Percentiles rank a stretch among this genome's conserved stretches.
Evolutionary conservation across 92 coral and sea anemone species (phyloP).

Genomic region (Paramuricea clavata): DNA sequence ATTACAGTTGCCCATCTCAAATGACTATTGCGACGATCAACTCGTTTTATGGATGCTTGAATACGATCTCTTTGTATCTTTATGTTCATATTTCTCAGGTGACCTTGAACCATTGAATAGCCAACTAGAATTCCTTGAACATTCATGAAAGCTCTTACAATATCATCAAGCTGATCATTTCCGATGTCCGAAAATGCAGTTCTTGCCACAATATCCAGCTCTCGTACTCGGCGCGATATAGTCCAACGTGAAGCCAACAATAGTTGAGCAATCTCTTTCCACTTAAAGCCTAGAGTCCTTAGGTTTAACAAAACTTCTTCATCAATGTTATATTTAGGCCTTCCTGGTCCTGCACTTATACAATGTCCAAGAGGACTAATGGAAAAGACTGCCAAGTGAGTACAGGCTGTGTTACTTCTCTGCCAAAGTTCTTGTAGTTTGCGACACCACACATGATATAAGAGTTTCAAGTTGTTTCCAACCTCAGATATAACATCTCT

Average conservation of each 20-base stretch:
- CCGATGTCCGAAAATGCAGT: conserved; percentile 69
- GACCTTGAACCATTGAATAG: conserved; percentile 73
- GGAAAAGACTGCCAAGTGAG: conserved; percentile 70
- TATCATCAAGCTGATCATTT: conserved; percentile 61
- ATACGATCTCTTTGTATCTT: conserved; percentile 61
- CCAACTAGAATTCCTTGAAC: conserved; percentile 71
- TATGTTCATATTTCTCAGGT: conserved; percentile 54
- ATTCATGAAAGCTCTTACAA: conserved; percentile 66
- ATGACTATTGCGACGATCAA: conserved; percentile 69
- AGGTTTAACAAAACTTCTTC: conserved; percentile 74
- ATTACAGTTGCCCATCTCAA: conserved; percentile 71
- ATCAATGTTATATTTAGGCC: conserved; percentile 69
- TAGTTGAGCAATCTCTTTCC: conserved; percentile 76
- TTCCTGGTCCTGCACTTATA: conserved; percentile 57
- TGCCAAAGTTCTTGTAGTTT: conserved; percentile 67
- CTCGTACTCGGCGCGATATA: conserved; percentile 75
- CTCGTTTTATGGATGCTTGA: conserved; percentile 63
- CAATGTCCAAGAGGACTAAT: conserved; percentile 54
- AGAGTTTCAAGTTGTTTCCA: conserved; percentile 39
- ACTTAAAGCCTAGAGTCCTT: conserved; percentile 73
- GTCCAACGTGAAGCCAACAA: conserved; percentile 78
- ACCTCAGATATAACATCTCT: conserved; percentile 61
- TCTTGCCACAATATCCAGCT: conserved; percentile 63
- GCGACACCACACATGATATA: conserved; percentile 71
- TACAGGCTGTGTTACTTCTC: conserved; percentile 63